Evolutionary conservation across 2,888 invertebrate species (phyloP).

Genomic region (Eurois occulta): DNA sequence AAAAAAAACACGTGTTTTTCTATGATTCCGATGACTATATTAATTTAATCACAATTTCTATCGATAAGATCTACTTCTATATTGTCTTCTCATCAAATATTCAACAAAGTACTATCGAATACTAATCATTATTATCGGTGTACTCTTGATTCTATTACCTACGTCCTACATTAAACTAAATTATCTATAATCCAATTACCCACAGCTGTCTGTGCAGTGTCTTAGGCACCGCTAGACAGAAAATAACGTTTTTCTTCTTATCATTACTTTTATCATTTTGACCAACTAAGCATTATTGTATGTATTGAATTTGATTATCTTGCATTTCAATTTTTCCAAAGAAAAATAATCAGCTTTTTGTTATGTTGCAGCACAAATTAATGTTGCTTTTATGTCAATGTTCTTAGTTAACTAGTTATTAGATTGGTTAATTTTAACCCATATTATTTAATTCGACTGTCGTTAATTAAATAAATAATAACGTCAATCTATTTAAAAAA

Average conservation of each 20-base stretch:
- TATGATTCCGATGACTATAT: slow-evolving; percentile 50
- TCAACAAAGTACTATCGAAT: slow-evolving; percentile 26
- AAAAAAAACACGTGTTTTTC: slow-evolving; percentile 73
- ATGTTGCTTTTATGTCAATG: slow-evolving; percentile 29
- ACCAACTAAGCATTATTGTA: neutral
- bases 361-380: slow-evolving; percentile 32
- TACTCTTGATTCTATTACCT: slow-evolving; percentile 37
- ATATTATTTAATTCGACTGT: neutral
- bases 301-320: slow-evolving; percentile 17
- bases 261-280: slow-evolving; percentile 38
- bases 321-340: slow-evolving; percentile 1
- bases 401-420: slow-evolving; percentile 26
- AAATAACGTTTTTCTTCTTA: slow-evolving; percentile 29
- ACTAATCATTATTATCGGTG: slow-evolving; percentile 33
- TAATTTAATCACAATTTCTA: slow-evolving; percentile 24
- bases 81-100: slow-evolving; percentile 26
- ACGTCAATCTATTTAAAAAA: neutral
- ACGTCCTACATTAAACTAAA: slow-evolving; percentile 33
- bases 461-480: slow-evolving; percentile 1
- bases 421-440: neutral
- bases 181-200: slow-evolving; percentile 34
- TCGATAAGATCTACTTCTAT: slow-evolving; percentile 12
- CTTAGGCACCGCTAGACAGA: slow-evolving; percentile 32
- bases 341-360: slow-evolving; percentile 24
- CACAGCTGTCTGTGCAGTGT: slow-evolving; percentile 28